Base-by-base conservation (phyloP, 2,888 invertebrate genomes). In the Erebia epiphron region DNA sequence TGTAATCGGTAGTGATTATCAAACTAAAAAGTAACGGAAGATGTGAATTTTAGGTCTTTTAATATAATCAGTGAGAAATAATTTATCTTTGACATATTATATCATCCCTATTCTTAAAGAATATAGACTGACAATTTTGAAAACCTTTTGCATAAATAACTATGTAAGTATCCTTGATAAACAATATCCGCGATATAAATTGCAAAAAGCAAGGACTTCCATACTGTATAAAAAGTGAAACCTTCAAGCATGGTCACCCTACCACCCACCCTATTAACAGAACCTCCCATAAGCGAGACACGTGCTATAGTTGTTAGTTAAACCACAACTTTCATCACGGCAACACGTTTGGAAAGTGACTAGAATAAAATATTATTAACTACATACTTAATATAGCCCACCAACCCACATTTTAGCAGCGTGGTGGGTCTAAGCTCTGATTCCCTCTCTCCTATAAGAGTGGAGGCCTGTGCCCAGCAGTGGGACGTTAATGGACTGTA, bases 231-330 rank as follows among this genome's bases (percentile, higher is more conserved):
- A 41, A 65, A 56, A 54, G 66, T n/a, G 35, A 54, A 54, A n/a
- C 56, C 46, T 54, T 66, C 13, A 14, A 43, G 41, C 21, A 52
- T 65, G 16, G 41, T 46, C 68, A 70, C 70, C 70, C 73, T 70
- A 67, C 50, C 41, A 46, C 63, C 73, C 70, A 68, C 73, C 70
- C 73, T 67, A 58, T 63, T 18, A 50, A 58, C 72, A 50, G 54
- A 35, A 75, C 75, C 73, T 72, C 77, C 54, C 16, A 75, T 72
- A 70, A 62, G 63, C 61, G 54, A 69, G 70, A 73, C 81, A 78
- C 79, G 76, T 82, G 73, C 69, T 72, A 78, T 79, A 88, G 88
- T 88, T 73, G 75, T 79, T 79, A 88, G 89, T 88, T 73, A 75
- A 64, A 65, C 76, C 73, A 75, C 79, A 76, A 77, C 82, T 70